These are phyloP conservation scores for Sminthopsis crassicaudata DNA, from an alignment of 2,113 vertebrate species.

Conservation along the genomic window DNA sequence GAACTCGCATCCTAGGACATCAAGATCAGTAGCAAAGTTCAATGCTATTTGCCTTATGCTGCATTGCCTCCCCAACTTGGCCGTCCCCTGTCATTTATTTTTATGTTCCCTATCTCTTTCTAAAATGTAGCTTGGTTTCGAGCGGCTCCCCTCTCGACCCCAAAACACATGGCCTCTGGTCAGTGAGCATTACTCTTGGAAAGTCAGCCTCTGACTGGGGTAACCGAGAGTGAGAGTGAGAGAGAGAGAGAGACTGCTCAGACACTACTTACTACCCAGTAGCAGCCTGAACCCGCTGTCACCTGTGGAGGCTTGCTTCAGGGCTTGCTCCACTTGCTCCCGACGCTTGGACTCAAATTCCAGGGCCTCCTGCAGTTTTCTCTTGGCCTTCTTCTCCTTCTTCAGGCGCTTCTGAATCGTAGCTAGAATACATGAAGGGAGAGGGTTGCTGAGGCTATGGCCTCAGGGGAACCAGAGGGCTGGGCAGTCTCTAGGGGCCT, in stretches of 20 bases:
- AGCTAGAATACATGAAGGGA: conserved; percentile 80
- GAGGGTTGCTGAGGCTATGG: conserved; percentile 36
- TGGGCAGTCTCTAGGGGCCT: background rate
- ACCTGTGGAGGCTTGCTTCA: conserved; percentile 88
- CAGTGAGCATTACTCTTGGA: conserved; percentile 70
- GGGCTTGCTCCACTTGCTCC: conserved; percentile 92
- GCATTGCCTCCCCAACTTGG: background rate
- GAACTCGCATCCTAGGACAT: background rate
- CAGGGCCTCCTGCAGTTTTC: conserved; percentile 94
- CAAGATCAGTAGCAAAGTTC: background rate
- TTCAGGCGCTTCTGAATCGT: conserved; percentile 94
- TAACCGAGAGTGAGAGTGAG: background rate
- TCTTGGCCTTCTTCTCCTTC: conserved; percentile 95
- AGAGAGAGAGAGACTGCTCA: conserved; percentile 7
- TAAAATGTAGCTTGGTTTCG: conserved; percentile 61
- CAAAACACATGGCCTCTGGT: conserved; percentile 68
- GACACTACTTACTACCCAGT: conserved; percentile 89
- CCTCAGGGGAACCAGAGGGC: background rate
- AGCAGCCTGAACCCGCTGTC: conserved; percentile 88
- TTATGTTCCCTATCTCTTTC: conserved; percentile 63
- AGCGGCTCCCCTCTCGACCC: conserved; percentile 67
- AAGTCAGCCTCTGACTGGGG: conserved; percentile 64
- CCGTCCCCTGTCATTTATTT: conserved; percentile 71
- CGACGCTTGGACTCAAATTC: conserved; percentile 92
- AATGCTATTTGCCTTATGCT: background rate